Base-by-base conservation (phyloP, 2,113 vertebrate species). In the Thinocorus orbignyianus region DNA sequence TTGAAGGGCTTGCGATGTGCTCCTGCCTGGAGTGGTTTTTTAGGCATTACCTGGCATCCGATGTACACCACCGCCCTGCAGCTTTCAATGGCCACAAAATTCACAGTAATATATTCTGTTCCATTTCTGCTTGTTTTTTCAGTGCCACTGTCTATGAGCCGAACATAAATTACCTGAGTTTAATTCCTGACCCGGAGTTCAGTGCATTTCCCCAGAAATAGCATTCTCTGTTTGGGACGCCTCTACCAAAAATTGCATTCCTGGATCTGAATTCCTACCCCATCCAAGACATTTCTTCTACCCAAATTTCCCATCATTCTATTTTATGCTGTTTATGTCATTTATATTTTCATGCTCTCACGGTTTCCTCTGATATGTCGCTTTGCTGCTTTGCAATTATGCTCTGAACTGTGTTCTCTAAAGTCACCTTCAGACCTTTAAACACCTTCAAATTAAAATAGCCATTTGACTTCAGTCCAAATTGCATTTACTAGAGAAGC, bases 161-260 rank as follows among this genome's bases (percentile, higher is more conserved):
- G 9, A 88, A 81, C 85, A 93, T 93, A 93, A 97, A 96, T 96
- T 89, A 94, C 92, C 90, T 96, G 93, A 64, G 52, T 79, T 88
- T 92, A 72, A 94, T 85, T 91, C 91, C 72, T 46, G 92, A 88
- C 69, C 72, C 37, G 31, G 57, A 88, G 90, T 88, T 89, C 73
- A 89, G 41, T 42, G 83, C 73, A 65, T 81, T 94, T 82, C 77
- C 84, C 86, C 73, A 97, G 88, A 96, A 96, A 96, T 62, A 94
- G 91, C 78, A 31, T 87, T 94, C 88, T 80, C 57, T 85, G 65
- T 89, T 95, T 95, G 81, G 77, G 65, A 93, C 41, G 18, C 41
- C 74, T 22, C 90, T 91, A 92, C 95, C 95, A 97, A 92, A 92
- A 88, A 80, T 7, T 41, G 52, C 88, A 79, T 94, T 94, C 96